Base-by-base conservation (phyloP, 2,113 vertebrate genomes). In the Lamprotornis superbus region DNA sequence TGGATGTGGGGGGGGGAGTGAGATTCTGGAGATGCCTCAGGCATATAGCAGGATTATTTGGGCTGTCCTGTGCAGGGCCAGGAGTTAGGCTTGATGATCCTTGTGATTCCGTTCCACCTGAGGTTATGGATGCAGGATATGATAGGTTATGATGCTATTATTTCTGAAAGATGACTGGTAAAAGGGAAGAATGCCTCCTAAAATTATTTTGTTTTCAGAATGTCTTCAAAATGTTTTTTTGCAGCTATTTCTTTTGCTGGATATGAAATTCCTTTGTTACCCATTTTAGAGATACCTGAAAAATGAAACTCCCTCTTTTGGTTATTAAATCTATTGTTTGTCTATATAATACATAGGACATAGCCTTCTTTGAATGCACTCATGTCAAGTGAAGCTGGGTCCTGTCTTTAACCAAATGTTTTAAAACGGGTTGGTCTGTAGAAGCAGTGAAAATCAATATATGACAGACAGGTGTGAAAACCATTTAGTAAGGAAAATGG, bases 1-100 rank as follows among this genome's bases (percentile, higher is more conserved):
- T 17, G 5, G 8, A 25, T 47, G 16, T 55, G 12, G 3, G 3
- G 12, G 12, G 10, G 20, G 12, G 3, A 52, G 4, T 2, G 15
- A 39, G 24, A 40, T n/a, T 30, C 28, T 55, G 40, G 40, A 40
- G 40, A 23, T 44, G 22, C 28, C 33, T 44, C 9, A 7, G 46
- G 63, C 14, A 19, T 18, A 3, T 12, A 33, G 6, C 3, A 7
- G 22, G 37, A 52, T 44, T 87, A 33, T 52, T 68, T 31, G 17
- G 11, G 11, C 9, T 44, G 17, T 52, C 44, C 46, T 68, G 18
- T 53, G 33, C 33, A 20, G n/a, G 18, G 39, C 39, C 22, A 37
- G 46, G 33, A 52, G 46, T 19, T 60, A 27, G 33, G 15, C 39
- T 53, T 60, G 22, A 4, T 69, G 15, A 33, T 77, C 53, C 27